Conservation (phyloP, 1,140 invertebrate species). For the Mizuhopecten yessoensis region DNA sequence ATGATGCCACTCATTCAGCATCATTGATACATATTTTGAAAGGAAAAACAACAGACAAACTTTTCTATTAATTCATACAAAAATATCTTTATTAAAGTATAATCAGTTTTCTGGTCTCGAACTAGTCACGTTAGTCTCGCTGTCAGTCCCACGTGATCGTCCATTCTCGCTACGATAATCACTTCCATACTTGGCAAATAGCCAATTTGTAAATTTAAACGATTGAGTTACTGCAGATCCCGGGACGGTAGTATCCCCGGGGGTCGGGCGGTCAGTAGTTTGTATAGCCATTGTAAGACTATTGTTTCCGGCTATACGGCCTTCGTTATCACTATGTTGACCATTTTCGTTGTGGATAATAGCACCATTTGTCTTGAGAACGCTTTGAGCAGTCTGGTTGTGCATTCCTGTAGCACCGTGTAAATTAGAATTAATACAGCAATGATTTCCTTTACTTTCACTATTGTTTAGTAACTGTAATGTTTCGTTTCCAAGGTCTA, state of each 20-base stretch:
- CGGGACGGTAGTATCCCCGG: neutral
- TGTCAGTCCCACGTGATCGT: neutral
- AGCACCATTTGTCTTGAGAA: neutral
- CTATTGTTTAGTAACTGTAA: neutral
- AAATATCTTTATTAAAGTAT: slow-evolving; percentile 11
- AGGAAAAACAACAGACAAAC: neutral
- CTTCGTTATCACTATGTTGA: neutral
- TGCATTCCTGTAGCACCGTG: neutral
- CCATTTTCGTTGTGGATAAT: slow-evolving; percentile 17
- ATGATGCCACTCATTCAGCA: no score
- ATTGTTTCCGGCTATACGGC: neutral
- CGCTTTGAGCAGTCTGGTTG: neutral
- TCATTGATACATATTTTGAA: no score
- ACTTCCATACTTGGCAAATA: neutral
- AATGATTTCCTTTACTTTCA: neutral
- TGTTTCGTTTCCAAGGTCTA: neutral
- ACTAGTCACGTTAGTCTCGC: neutral
- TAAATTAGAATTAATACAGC: neutral
- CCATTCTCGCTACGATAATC: neutral
- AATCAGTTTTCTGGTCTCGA: neutral
- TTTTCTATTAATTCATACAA: neutral
- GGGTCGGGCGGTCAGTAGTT: neutral
- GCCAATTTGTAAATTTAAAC: neutral
- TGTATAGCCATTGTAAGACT: neutral
- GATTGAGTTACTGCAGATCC: neutral